phyloP scores from a whole-genome alignment of 2,888 invertebrate species.

The Bruchidius siliquastri region DNA sequence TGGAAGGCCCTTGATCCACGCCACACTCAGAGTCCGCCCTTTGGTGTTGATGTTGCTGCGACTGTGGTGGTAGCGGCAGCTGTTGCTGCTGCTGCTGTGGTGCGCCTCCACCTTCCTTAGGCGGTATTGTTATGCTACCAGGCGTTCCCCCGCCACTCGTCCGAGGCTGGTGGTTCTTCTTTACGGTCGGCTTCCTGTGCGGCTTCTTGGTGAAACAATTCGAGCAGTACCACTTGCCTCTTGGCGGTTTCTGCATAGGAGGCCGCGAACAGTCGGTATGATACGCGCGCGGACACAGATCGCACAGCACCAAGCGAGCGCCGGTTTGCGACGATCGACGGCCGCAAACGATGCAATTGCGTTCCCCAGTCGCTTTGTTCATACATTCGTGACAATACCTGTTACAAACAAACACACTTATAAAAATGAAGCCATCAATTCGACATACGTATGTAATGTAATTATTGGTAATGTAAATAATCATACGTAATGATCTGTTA shows the following conservation, averaged over 20 bases:
- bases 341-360: constrained; percentile 93
- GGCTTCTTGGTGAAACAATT: constrained; percentile 83
- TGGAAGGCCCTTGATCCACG: constrained; percentile 52
- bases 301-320: constrained; percentile 73
- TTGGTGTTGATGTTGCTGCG: not conserved
- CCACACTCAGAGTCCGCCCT: not conserved
- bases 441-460: too few species aligned
- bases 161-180: constrained; percentile 57
- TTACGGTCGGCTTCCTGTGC: constrained; percentile 52
- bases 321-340: constrained; percentile 54
- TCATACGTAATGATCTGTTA: too few species aligned
- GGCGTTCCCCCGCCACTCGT: not conserved
- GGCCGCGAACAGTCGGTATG: constrained; percentile 93
- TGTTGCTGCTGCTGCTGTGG: not conserved
- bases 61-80: not conserved
- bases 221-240: constrained; percentile 66
- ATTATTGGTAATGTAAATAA: too few species aligned
- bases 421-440: too few species aligned
- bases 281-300: constrained; percentile 85
- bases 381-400: constrained; percentile 96
- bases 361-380: constrained; percentile 87
- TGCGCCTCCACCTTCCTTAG: not conserved
- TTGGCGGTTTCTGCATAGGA: constrained; percentile 66
- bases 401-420: too few species aligned
- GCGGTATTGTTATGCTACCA: not conserved